Conservation (phyloP, 2,113 vertebrate species). For the Lucifuga dentata region DNA sequence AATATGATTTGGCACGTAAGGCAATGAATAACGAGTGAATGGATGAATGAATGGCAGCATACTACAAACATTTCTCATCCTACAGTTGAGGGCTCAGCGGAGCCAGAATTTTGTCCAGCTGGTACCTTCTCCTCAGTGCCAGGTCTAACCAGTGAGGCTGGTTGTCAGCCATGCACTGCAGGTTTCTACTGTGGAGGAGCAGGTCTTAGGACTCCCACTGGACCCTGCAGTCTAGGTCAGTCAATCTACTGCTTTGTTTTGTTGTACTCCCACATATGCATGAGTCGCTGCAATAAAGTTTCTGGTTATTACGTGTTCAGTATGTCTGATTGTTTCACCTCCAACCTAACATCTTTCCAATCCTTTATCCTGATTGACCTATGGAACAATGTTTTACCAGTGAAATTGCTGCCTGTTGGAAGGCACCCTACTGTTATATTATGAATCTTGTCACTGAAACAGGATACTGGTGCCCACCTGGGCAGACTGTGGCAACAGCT, state of each 20-base stretch:
- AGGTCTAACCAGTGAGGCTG: constrained; percentile 72
- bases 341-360: background rate
- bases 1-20: constrained; percentile 7
- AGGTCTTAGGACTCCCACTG: constrained; percentile 85
- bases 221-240: constrained; percentile 87
- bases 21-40: background rate
- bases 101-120: constrained; percentile 85
- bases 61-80: constrained; percentile 14
- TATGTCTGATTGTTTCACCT: background rate
- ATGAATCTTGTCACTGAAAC: background rate
- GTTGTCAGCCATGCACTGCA: constrained; percentile 85
- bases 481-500: constrained; percentile 74
- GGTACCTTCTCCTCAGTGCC: constrained; percentile 86
- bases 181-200: constrained; percentile 86
- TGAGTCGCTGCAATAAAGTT: background rate
- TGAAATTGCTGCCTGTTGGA: background rate
- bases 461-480: constrained; percentile 86
- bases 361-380: no score
- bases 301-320: background rate
- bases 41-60: constrained; percentile 23
- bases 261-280: background rate
- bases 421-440: background rate
- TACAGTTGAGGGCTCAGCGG: constrained; percentile 84
- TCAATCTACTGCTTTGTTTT: background rate
- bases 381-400: no score